Evolutionary conservation across 2,113 vertebrate species (phyloP).

Genomic region (Xiphorhynchus elegans): DNA sequence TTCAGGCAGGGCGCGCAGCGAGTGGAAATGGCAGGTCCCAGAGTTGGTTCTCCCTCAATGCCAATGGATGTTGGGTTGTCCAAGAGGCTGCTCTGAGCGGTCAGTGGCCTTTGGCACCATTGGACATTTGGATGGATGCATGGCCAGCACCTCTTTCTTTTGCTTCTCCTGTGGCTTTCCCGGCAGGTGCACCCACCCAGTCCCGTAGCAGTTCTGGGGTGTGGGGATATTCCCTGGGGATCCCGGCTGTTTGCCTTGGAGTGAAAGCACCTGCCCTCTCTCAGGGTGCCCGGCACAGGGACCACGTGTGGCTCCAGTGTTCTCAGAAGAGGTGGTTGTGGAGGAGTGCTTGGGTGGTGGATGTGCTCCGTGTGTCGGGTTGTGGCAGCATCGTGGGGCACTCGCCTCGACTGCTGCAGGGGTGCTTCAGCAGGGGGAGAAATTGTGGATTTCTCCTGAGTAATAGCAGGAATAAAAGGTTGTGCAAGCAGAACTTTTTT

Average conservation of each 20-base stretch:
- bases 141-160: not conserved
- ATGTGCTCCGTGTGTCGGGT: accelerated
- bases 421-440: not conserved
- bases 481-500: not conserved
- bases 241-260: not conserved
- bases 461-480: not conserved
- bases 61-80: not conserved
- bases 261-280: not conserved
- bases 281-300: not conserved
- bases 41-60: accelerated
- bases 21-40: accelerated
- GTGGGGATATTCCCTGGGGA: not conserved
- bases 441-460: not conserved
- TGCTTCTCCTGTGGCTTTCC: not conserved
- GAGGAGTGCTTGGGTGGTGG: accelerated
- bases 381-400: accelerated
- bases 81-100: not conserved
- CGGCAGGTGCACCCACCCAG: not conserved
- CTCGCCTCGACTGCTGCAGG: not conserved
- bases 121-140: accelerated
- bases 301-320: accelerated
- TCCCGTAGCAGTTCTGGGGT: accelerated
- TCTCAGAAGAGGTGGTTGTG: accelerated
- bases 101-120: not conserved
- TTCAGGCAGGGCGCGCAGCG: accelerated